Evolutionary conservation across 2,888 invertebrate species (phyloP), one percentile per base, ranked within the genome.

Genomic region (Altica lythri): DNA sequence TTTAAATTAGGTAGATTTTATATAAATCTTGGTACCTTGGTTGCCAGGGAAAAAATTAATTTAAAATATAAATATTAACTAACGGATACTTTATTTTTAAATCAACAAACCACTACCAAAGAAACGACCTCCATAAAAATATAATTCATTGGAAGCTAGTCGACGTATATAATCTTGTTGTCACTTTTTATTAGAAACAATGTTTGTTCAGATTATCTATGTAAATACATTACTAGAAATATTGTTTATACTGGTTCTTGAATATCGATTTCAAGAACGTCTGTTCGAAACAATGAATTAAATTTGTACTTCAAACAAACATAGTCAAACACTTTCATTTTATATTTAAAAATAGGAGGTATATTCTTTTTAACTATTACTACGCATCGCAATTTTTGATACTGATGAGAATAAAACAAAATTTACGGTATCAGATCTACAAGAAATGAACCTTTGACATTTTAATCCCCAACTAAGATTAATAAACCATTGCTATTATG

Each of bases 51-150:
- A 12, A 32, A 32, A 32, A 32, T 16, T 35, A 35, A 35, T 35
- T 35, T 9, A 17, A 35, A 35, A 35, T 17, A 4, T 17, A 35
- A 35, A 35, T 17, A 35, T 17, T 27, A 27, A 27, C 27, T 5
- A 27, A 9, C 27, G 27, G n/a, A 2, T n/a, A 27, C 2, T 8
- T 8, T 2, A n/a, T n/a, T 9, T 8, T 6, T n/a, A 9, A 27
- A 27, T 27, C 27, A 27, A 17, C 16, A 14, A 17, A 17, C 35
- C 35, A 17, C 16, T 16, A 16, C 16, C 16, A 14, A n/a, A n/a
- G 35, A 16, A 35, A 19, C 22, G 40, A 40, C 40, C 40, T 40
- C 40, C 40, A 40, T 40, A 40, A 40, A 40, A 29, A 29, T 10
- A 19, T 18, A 34, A 2, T 22, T 40, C 10, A 22, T 40, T 22